A percentile compares a stretch with the other conserved stretches of the same genome.
Conservation (phyloP, 2,113 vertebrate genomes). For the Tragelaphus buxtoni region DNA sequence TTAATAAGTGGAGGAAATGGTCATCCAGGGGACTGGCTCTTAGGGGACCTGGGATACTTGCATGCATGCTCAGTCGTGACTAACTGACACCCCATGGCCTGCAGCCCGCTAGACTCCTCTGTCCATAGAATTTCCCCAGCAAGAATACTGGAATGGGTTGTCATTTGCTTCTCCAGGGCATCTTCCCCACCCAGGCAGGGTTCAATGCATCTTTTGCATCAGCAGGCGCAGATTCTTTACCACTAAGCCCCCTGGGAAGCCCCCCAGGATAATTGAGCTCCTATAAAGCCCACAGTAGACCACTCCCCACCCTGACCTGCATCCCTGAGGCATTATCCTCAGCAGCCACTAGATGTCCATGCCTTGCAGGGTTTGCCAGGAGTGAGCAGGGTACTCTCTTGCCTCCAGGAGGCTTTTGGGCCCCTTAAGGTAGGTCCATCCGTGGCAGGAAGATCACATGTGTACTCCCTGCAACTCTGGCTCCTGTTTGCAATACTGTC, state of each 20-base stretch:
- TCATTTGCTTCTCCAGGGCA: neutral
- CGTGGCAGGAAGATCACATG: neutral
- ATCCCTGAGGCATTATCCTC: conserved; percentile 35
- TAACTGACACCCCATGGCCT: neutral
- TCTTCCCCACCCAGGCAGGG: neutral
- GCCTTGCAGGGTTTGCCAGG: conserved; percentile 7
- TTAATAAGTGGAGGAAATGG: neutral
- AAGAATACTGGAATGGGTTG: neutral
- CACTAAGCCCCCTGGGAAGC: neutral
- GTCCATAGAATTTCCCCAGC: neutral
- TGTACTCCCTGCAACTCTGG: neutral
- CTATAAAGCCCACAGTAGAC: neutral
- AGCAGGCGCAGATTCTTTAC: neutral
- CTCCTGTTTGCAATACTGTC: neutral
- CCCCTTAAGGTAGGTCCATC: neutral
- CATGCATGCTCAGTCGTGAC: neutral
- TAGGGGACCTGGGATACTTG: neutral
- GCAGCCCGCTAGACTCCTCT: neutral
- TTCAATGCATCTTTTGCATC: neutral
- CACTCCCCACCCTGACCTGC: neutral
- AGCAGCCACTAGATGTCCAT: conserved; percentile 72
- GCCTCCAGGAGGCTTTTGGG: neutral
- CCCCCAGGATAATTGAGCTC: neutral
- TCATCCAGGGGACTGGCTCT: neutral
- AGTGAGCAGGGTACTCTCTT: conserved; percentile 15